These are phyloP conservation scores for Psittacus erithacus DNA, from an alignment of 2,113 vertebrate species.

Conservation along the genomic window DNA sequence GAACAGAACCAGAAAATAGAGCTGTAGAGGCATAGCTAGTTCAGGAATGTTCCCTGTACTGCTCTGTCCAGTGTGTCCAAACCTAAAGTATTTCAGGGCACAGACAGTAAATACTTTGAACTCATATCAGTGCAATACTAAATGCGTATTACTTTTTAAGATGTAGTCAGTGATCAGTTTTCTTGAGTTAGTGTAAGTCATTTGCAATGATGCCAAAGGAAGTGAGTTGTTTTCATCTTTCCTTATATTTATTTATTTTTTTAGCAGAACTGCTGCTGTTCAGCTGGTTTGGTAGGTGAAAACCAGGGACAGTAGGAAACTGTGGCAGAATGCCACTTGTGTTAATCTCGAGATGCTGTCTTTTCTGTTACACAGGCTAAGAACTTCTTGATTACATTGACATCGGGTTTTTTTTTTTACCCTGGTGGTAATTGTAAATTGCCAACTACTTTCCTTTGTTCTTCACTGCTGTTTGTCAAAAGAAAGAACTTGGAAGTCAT, in stretches of 20 bases:
- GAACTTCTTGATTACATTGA: constrained; percentile 28
- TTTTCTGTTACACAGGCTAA: constrained; percentile 47
- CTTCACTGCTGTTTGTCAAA: constrained; percentile 63
- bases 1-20: neutral
- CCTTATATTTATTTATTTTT: constrained; percentile 66
- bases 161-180: constrained; percentile 49
- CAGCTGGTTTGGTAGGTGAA: constrained; percentile 37
- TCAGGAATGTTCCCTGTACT: neutral
- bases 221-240: constrained; percentile 63
- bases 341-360: constrained; percentile 51
- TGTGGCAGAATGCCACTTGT: constrained; percentile 30
- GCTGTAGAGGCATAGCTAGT: neutral
- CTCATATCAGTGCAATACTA: constrained; percentile 68
- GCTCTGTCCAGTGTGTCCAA: neutral
- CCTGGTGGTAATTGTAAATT: constrained; percentile 61
- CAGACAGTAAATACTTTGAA: constrained; percentile 36
- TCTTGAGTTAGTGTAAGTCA: constrained; percentile 67
- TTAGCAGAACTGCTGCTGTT: constrained; percentile 45
- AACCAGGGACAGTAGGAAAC: constrained; percentile 26
- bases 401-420: constrained; percentile 15
- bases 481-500: constrained; percentile 30
- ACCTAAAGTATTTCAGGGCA: constrained; percentile 20
- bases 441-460: constrained; percentile 56
- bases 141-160: constrained; percentile 59
- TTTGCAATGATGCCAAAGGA: constrained; percentile 82